These are phyloP conservation scores for Hemicrepidius hirtus DNA, from an alignment of 2,888 invertebrate species.

Conservation along the genomic window DNA sequence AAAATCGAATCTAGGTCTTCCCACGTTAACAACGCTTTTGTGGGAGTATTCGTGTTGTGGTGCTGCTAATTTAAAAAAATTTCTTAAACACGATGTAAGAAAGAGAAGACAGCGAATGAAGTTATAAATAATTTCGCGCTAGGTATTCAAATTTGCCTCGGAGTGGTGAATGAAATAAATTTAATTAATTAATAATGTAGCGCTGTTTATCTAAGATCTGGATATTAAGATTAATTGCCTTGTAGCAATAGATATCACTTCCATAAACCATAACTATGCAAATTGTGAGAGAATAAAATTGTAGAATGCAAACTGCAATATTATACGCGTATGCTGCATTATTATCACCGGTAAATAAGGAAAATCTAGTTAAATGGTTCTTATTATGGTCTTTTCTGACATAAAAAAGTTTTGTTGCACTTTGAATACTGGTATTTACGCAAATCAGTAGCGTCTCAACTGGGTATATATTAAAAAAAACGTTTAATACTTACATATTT, in stretches of 20 bases:
- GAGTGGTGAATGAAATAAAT: conserved; percentile 36
- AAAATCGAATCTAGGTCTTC: conserved; percentile 8
- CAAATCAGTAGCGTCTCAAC: conserved; percentile 9
- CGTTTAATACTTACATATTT: too few relatives aligned
- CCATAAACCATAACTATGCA: conserved; percentile 39
- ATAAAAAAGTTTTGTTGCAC: conserved; percentile 9
- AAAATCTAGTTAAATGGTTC: conserved; percentile 22
- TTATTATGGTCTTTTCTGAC: conserved; percentile 24
- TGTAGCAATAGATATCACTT: conserved; percentile 35
- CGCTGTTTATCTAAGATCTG: conserved; percentile 29
- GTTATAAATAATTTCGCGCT: conserved; percentile 37
- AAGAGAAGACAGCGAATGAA: conserved; percentile 4
- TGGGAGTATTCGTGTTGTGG: neutral
- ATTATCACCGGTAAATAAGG: conserved; percentile 33
- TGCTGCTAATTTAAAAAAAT: conserved; percentile 6
- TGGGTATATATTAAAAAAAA: too few relatives aligned
- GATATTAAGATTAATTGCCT: conserved; percentile 40
- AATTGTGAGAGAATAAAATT: conserved; percentile 40
- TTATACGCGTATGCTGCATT: conserved; percentile 30
- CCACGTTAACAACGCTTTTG: conserved; percentile 8
- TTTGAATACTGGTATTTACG: conserved; percentile 3
- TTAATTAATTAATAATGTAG: conserved; percentile 37
- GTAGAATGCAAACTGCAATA: conserved; percentile 37
- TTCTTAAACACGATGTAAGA: neutral
- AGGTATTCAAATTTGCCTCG: conserved; percentile 33